Base-by-base conservation (phyloP, 2,888 invertebrate species). In the Zaprionus bogoriensis region DNA sequence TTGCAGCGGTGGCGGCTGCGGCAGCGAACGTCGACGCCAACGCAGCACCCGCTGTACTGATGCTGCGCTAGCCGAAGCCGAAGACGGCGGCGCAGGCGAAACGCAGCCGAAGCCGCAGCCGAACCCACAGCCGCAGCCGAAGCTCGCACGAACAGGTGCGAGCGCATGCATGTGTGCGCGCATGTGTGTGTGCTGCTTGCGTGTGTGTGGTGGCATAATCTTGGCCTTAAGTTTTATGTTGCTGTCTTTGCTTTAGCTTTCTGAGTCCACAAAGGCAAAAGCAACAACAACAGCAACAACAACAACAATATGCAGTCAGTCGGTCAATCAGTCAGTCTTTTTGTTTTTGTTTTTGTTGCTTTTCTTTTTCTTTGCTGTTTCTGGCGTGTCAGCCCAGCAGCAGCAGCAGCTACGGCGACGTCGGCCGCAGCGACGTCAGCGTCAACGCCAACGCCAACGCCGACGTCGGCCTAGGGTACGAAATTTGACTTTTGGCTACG, bases 161-260 rank as follows among this genome's bases (percentile, higher is more conserved):
- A 47, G 23, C 23, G 23, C 30, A 17, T 44, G 17, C 12, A 14
- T 23, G 30, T 17, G 41, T 14, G 4, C n/a, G 28, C 22, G 44
- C 32, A 25, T 7, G 22, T 41, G 36, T 30, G n/a, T 47, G 27
- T 39, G 38, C n/a, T 20, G 45, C n/a, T n/a, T 58, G 48, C 50
- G 63, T 53, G 46, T 62, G 46, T 59, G 39, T 55, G 30, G 75
- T 87, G 77, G 71, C 87, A 76, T 80, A 84, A 86, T 81, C 80
- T 84, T 87, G 87, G 84, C 87, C 87, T 87, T 86, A 72, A 67
- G 69, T 77, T 69, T 70, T 65, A 50, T 52, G 59, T 65, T 66
- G 42, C 19, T 64, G 55, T 59, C 67, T 71, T 67, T 72, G 52
- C 63, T 58, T 73, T 68, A 67, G 55, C 67, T 51, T 65, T 45